These are phyloP conservation scores for Chloromyia formosa DNA, from an alignment of 2,888 invertebrate species.

Conservation along the genomic window DNA sequence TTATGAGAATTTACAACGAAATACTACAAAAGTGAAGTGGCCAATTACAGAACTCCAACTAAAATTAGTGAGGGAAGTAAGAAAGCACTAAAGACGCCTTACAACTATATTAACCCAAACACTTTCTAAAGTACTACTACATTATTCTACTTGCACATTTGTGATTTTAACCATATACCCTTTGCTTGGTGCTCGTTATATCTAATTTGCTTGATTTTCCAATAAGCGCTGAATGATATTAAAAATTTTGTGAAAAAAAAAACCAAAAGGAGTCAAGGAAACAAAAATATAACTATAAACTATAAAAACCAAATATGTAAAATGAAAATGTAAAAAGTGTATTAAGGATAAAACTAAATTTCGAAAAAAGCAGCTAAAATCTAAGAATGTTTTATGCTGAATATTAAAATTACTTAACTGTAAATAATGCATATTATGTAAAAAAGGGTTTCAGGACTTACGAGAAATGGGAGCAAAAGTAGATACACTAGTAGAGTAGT, in stretches of 20 bases:
- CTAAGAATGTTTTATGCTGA: conserved; percentile 11
- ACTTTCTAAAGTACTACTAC: background rate
- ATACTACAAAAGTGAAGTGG: no score
- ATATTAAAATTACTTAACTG: conserved; percentile 19
- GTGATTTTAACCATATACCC: background rate
- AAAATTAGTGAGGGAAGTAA: no score
- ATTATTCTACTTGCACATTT: no score
- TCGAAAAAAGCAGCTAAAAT: conserved; percentile 30
- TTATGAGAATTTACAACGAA: no score
- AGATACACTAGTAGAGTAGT: conserved; percentile 45
- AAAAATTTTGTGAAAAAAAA: background rate
- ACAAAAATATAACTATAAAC: background rate
- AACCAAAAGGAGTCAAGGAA: background rate
- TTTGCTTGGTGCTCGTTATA: background rate
- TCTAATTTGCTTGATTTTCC: conserved; percentile 12
- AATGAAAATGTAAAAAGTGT: background rate
- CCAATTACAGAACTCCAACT: no score
- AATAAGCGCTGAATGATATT: conserved; percentile 27
- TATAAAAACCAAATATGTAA: background rate
- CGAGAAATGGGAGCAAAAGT: conserved; percentile 51
- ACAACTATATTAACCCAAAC: conserved; percentile 3
- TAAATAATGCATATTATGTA: conserved; percentile 38
- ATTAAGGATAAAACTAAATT: conserved; percentile 10
- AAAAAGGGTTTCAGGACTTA: conserved; percentile 49
- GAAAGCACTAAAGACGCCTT: background rate